Evolutionary conservation across 2,888 invertebrate genomes (phyloP), one percentile per base, ranked within the genome.

Genomic region (Tetragnatha montana): DNA sequence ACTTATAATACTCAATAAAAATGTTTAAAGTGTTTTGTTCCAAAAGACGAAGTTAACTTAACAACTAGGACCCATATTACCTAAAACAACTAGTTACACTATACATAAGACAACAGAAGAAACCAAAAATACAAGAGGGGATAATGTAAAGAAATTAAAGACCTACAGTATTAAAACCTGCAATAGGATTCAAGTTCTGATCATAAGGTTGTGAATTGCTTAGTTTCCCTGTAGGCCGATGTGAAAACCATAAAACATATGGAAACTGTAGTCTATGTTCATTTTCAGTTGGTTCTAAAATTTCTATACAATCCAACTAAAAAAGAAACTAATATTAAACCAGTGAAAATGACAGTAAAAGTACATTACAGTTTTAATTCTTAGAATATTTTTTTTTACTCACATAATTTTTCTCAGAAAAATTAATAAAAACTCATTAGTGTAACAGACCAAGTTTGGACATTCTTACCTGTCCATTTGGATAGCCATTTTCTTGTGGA

Each of bases 231-330:
- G 95, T 95, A 91, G 94, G 95, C 93, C 95, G 94, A 92, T 94
- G 94, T 93, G 95, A 96, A 94, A 96, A 98, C 98, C 98, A 99
- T 93, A 98, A 95, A 94, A 97, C 97, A 94, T 98, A 99, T 92
- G 96, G 96, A 94, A 97, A 97, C 94, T 99, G 98, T 92, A 99
- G 95, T 93, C 96, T 96, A 94, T 99, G 98, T 94, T 98, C 98
- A 92, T 96, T 96, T 91, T 96, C 95, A 90, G 93, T 93, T 14
- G 93, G 93, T 91, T 75, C 76, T 21, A 81, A 74, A 17, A 87
- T 8, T 22, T 83, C 87, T 47, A 22, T 12, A 60, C 81, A 69
- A 8, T 85, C 85, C 70, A 85, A 21, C 85, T 85, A 8, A 47
- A 68, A 80, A 21, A 22, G 69, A 84, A 12, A 35, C 21, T 17